phyloP scores from a whole-genome alignment of 2,797 vertebrate species.

The Galaxias olidus region DNA sequence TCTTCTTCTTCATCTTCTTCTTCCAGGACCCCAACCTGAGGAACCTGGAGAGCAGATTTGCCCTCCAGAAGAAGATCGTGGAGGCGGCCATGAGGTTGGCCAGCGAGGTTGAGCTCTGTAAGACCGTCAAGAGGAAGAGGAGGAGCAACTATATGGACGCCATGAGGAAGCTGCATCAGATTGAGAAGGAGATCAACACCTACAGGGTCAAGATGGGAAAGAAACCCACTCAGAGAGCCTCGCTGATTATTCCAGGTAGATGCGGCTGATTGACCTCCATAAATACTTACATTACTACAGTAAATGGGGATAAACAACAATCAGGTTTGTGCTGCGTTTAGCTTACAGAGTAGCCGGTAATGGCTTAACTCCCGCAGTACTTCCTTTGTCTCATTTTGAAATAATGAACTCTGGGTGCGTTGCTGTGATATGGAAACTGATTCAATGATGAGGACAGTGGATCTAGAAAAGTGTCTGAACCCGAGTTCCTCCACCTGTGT shows the following conservation, averaged over 20 bases:
- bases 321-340: conserved; percentile 3
- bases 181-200: conserved; percentile 88
- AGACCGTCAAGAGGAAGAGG: conserved; percentile 93
- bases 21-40: conserved; percentile 89
- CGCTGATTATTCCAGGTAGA: conserved; percentile 83
- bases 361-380: not conserved
- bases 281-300: not conserved
- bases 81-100: conserved; percentile 91
- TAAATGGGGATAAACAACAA: not conserved
- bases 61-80: conserved; percentile 93
- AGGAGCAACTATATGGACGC: conserved; percentile 86
- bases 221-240: conserved; percentile 86
- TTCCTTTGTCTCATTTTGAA: conserved; percentile 2
- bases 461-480: conserved; percentile 22
- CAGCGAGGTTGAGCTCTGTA: conserved; percentile 84
- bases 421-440: not conserved
- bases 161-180: conserved; percentile 85
- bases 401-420: not conserved
- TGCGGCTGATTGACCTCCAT: too few species aligned
- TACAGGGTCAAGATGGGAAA: conserved; percentile 86
- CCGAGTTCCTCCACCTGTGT: conserved; percentile 39
- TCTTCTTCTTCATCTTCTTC: conserved; percentile 15
- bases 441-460: conserved; percentile 9
- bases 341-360: conserved; percentile 3
- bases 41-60: conserved; percentile 89